A percentile compares a stretch with the other conserved stretches of the same genome.
Evolutionary conservation across 2,888 invertebrate species (phyloP).

Genomic region (Cryptocephalus moraei): DNA sequence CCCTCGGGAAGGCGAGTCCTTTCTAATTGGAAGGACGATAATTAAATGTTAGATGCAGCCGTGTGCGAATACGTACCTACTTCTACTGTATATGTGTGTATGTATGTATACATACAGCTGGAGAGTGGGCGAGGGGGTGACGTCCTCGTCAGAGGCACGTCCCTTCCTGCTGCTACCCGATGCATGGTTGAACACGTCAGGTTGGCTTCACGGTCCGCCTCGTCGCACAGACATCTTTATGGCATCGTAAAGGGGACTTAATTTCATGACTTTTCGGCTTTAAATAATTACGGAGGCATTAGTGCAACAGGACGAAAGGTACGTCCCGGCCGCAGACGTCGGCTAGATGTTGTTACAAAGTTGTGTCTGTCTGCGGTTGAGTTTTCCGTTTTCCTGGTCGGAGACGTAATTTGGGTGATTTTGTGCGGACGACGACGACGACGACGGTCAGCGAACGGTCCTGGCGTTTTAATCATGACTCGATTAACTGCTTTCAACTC

Average conservation of each 20-base stretch:
- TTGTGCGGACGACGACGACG: neutral
- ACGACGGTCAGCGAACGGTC: too few species aligned
- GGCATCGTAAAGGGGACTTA: conserved; percentile 24
- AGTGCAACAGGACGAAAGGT: conserved; percentile 10
- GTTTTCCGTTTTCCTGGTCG: neutral
- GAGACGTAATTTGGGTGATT: neutral
- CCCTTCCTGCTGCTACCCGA: conserved; percentile 13
- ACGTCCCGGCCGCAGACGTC: conserved; percentile 3
- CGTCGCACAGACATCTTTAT: conserved; percentile 28
- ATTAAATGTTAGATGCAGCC: conserved; percentile 27
- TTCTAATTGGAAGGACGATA: conserved; percentile 27
- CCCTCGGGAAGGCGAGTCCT: conserved; percentile 4
- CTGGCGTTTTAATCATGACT: too few species aligned
- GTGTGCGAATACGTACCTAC: conserved; percentile 11
- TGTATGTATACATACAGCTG: too few species aligned
- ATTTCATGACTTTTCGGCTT: conserved; percentile 15
- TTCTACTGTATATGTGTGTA: conserved; percentile 8
- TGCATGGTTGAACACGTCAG: conserved; percentile 26
- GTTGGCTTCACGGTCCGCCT: conserved; percentile 24
- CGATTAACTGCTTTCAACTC: too few species aligned
- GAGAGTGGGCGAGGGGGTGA: neutral
- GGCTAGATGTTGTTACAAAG: conserved; percentile 1
- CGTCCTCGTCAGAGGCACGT: conserved; percentile 4
- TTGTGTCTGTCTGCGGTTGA: neutral
- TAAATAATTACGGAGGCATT: conserved; percentile 17